Base-by-base conservation (phyloP, 2,113 vertebrate genomes). In the Neotoma lepida region DNA sequence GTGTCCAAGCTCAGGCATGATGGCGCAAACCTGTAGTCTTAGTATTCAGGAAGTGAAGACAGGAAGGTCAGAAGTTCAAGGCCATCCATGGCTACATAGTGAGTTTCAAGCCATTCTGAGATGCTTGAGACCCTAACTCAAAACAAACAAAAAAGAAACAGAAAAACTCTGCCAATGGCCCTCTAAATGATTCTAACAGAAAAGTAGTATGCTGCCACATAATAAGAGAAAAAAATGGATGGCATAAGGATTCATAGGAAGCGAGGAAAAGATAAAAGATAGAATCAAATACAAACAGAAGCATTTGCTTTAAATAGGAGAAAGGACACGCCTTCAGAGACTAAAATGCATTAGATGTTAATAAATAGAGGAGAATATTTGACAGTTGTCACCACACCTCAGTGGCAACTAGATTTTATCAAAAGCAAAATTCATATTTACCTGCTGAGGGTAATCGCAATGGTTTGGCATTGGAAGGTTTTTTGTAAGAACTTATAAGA, bases 211-310 rank as follows among this genome's bases (percentile, higher is more conserved):
- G 73, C n/a, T 70, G 84, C 44, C 41, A 46, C 54, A 54, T 63
- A 73, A 46, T 44, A 82, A 51, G 56, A 86, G 41, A 82, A 82
- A 77, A 56, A 94, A 90, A 96, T 44, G 51, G 5, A 85, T 73
- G 30, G 51, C 24, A 63, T 74, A 82, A 86, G 88, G 20, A 63
- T 28, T 74, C 64, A 90, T 77, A 90, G 46, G 64, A 96, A 96
- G 88, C 51, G 49, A 96, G 51, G 73, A 93, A 89, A 56, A 81
- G 74, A 77, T 58, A 54, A 82, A 82, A 61, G 41, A 13, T 41
- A 41, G 39, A 41, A 96, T 95, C 33, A 90, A 73, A 44, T 46
- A 41, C 46, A 88, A 92, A 58, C 26, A 81, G 76, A 71, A 61
- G 41, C 49, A 63, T 86, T 93, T 80, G 49, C 86, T 41, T 56